Percentiles rank a stretch among this genome's conserved stretches.
These are phyloP conservation scores for Pterocles orientalis DNA, from an alignment of 2,113 vertebrate species.

Conservation along the genomic window DNA sequence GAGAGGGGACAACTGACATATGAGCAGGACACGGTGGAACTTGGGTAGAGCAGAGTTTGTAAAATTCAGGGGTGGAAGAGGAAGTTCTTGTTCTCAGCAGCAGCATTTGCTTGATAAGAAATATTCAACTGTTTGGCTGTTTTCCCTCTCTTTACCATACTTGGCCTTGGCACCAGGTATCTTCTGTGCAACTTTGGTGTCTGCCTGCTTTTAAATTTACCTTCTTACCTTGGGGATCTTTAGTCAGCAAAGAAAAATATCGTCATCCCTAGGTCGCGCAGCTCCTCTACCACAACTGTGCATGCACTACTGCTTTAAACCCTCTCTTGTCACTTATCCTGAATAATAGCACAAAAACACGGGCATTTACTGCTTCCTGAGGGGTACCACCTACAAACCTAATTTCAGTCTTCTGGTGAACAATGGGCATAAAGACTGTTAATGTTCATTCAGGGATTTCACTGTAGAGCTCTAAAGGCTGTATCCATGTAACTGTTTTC, in stretches of 20 bases:
- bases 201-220: neutral
- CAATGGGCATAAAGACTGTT: neutral
- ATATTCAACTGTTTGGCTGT: neutral
- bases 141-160: neutral
- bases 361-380: neutral
- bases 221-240: neutral
- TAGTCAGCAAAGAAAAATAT: neutral
- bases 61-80: neutral
- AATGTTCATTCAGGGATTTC: neutral
- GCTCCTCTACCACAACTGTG: neutral
- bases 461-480: neutral
- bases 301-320: neutral
- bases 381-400: neutral
- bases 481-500: neutral
- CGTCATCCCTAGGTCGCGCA: neutral
- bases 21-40: neutral
- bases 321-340: neutral
- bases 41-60: neutral
- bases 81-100: neutral
- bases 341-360: neutral
- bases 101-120: neutral
- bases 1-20: neutral
- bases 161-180: neutral
- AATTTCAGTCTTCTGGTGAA: neutral
- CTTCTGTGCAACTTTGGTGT: neutral